Conservation (phyloP, 2,797 vertebrate species). For the Manis javanica region DNA sequence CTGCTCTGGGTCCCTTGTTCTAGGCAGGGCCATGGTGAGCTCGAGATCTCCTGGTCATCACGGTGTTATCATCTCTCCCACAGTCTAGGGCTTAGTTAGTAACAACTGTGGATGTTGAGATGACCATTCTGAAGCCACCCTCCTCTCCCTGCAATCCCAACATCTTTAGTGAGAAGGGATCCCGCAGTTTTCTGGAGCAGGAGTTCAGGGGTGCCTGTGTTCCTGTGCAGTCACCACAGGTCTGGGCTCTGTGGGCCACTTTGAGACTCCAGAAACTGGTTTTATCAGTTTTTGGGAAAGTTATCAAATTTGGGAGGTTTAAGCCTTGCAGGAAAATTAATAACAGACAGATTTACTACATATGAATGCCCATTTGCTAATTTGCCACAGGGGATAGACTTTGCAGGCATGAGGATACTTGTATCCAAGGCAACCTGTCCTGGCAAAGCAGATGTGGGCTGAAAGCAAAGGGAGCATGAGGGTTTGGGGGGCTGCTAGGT, state of each 20-base stretch:
- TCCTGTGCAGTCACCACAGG: not conserved
- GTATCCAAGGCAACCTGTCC: conserved; percentile 71
- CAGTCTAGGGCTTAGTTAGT: too few species aligned
- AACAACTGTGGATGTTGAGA: too few species aligned
- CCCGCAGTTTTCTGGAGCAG: not conserved
- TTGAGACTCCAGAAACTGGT: not conserved
- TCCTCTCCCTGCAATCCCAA: accelerated
- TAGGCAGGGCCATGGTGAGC: too few species aligned
- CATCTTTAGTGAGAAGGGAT: not conserved
- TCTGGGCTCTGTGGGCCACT: not conserved
- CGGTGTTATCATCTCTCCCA: too few species aligned
- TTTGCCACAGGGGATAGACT: conserved; percentile 51
- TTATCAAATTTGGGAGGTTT: not conserved
- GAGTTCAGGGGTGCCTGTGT: not conserved
- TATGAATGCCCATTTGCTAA: conserved; percentile 56
- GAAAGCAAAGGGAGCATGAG: not conserved
- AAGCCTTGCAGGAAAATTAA: conserved; percentile 49
- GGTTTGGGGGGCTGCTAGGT: not conserved
- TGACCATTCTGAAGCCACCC: not conserved
- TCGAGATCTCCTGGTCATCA: not conserved
- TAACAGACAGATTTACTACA: conserved; percentile 63
- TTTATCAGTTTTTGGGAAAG: not conserved
- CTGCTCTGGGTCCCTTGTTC: not conserved
- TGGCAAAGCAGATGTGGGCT: not conserved
- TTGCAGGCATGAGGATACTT: not conserved